Evolutionary conservation across 1,140 invertebrate genomes (phyloP).

Genomic region (Drosophila murphyi): DNA sequence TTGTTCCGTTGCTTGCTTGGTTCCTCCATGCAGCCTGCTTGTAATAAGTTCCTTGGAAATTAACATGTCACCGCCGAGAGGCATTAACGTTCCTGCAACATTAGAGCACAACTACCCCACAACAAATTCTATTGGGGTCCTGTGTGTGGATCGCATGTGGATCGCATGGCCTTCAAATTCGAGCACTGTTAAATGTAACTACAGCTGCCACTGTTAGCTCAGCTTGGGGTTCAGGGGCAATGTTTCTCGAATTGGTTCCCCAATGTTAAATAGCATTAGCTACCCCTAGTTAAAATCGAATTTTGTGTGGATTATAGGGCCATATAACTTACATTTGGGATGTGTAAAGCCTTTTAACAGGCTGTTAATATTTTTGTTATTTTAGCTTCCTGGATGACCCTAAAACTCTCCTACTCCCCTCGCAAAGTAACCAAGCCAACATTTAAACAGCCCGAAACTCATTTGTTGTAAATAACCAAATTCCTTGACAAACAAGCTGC

Average conservation of each 20-base stretch:
- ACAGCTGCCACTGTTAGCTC: not conserved
- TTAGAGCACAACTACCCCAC: not conserved
- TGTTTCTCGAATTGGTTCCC: not conserved
- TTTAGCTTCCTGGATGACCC: too few species aligned
- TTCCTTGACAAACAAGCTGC: too few species aligned
- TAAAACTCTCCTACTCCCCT: too few species aligned
- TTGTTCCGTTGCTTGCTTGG: not conserved
- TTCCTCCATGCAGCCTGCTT: constrained; percentile 41
- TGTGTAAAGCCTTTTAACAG: too few species aligned
- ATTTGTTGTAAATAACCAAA: too few species aligned
- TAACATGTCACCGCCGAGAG: constrained; percentile 79
- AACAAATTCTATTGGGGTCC: not conserved
- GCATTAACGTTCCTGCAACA: constrained; percentile 60
- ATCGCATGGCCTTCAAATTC: constrained; percentile 6
- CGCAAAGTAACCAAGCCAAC: too few species aligned
- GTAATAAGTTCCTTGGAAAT: constrained; percentile 76
- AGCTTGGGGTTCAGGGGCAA: not conserved
- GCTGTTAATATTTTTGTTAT: too few species aligned
- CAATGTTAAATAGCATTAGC: not conserved
- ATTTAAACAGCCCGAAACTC: too few species aligned
- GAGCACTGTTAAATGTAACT: constrained; percentile 10
- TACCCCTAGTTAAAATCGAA: not conserved
- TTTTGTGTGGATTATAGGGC: constrained; percentile 5
- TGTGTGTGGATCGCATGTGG: constrained; percentile 33
- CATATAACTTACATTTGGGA: too few species aligned